These are phyloP conservation scores for Myoxocephalus aenaeus DNA, from an alignment of 2,797 vertebrate genomes.

Conservation along the genomic window DNA sequence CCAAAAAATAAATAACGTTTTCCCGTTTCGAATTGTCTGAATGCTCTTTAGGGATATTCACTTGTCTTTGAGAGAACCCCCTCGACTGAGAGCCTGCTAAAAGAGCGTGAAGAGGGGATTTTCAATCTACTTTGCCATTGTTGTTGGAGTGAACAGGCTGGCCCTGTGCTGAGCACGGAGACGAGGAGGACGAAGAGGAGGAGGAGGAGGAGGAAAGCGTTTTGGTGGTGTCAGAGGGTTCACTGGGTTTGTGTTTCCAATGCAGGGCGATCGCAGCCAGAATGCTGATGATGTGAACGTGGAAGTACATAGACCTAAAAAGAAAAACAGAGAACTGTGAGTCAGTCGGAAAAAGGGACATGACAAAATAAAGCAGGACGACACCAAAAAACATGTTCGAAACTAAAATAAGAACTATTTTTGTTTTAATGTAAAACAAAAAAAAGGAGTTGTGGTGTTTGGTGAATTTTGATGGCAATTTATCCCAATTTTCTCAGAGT, in stretches of 20 bases:
- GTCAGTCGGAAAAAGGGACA: neutral
- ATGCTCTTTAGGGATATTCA: slow-evolving; percentile 10
- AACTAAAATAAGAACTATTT: neutral
- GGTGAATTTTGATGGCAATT: neutral
- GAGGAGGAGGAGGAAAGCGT: slow-evolving; percentile 22
- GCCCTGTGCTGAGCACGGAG: slow-evolving; percentile 49
- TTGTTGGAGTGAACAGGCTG: slow-evolving; percentile 75
- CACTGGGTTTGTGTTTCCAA: slow-evolving; percentile 74
- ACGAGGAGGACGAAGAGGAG: slow-evolving; percentile 10
- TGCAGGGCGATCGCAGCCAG: slow-evolving; percentile 87
- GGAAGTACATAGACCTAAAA: slow-evolving; percentile 94
- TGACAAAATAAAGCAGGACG: neutral
- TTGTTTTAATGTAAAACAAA: neutral
- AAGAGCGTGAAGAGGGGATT: neutral
- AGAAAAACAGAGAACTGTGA: neutral
- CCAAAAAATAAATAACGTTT: slow-evolving; percentile 55
- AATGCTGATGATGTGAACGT: slow-evolving; percentile 92
- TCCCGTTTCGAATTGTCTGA: slow-evolving; percentile 23
- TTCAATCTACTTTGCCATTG: slow-evolving; percentile 73
- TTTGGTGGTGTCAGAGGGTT: slow-evolving; percentile 42
- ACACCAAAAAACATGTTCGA: neutral
- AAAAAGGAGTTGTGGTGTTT: neutral
- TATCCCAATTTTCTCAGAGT: neutral
- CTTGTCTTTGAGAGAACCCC: slow-evolving; percentile 24
- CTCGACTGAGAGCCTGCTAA: slow-evolving; percentile 19